Percentiles rank a stretch among this genome's conserved stretches.
phyloP scores from a whole-genome alignment of 1,140 invertebrate genomes.

The Helicoverpa armigera region DNA sequence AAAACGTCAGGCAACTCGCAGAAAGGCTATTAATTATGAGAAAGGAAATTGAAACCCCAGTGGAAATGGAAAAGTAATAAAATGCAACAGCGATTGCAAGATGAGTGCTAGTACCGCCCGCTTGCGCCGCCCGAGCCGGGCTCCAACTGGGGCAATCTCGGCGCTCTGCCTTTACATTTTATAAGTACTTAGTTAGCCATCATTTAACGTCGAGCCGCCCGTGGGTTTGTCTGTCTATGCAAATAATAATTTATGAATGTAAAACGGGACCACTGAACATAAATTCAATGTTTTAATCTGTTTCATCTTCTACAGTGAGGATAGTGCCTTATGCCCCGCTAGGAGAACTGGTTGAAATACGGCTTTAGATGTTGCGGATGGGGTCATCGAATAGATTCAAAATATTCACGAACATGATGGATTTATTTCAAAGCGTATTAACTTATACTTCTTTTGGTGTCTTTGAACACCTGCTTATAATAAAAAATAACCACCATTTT shows the following conservation, averaged over 20 bases:
- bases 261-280: background rate
- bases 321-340: too few relatives aligned
- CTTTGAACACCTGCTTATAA: too few relatives aligned
- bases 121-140: constrained; percentile 49
- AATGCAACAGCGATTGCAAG: constrained; percentile 84
- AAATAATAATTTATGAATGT: constrained; percentile 20
- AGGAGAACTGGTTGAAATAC: background rate
- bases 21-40: constrained; percentile 85
- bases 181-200: constrained; percentile 42
- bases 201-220: background rate
- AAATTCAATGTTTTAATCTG: background rate
- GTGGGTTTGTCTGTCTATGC: constrained; percentile 10
- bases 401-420: background rate
- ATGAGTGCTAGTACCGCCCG: constrained; percentile 70
- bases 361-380: background rate
- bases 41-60: constrained; percentile 85
- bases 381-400: background rate
- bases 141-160: constrained; percentile 55
- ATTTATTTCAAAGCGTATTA: too few relatives aligned
- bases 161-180: constrained; percentile 48
- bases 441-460: too few relatives aligned
- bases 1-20: constrained; percentile 78
- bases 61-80: constrained; percentile 86
- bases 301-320: too few relatives aligned
- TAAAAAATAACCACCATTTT: too few relatives aligned